Evolutionary conservation across 2,113 vertebrate species (phyloP), one percentile per base, ranked within the genome.

Genomic region (Pterocles gutturalis): DNA sequence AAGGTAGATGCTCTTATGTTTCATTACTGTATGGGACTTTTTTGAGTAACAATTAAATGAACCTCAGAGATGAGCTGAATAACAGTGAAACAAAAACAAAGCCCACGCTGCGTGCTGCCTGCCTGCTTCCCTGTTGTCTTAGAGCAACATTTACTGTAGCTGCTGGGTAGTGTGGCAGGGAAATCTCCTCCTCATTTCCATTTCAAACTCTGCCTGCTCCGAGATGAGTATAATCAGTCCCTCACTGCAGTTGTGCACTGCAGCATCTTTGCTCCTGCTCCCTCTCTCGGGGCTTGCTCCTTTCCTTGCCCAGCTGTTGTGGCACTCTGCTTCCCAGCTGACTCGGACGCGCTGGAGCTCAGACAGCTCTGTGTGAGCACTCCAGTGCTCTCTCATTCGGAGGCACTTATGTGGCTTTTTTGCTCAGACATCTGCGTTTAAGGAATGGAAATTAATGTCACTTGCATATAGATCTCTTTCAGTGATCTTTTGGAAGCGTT

Each of bases 131-230:
- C 94, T 93, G 84, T 88, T 96, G 94, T 96, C 97, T 94, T 79
- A 66, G 87, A 92, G 91, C 61, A 29, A 80, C 13, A 16, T 41
- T 94, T 90, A 54, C 88, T 84, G 87, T 77, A 86, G 81, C 96
- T 95, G 89, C 54, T 70, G 95, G 87, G 81, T 95, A 45, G 88
- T 2, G 33, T 93, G 93, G 88, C 94, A 96, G 80, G 94, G 90
- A 88, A 91, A 93, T 93, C 90, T n/a, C 43, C 94, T 88, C 58
- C 95, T 94, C 82, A 94, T 97, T 97, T 96, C 28, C 15, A 58
- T 53, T 97, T 96, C 96, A 97, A 95, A 90, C 90, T 96, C 90
- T 85, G 95, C 90, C 83, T 96, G 93, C 75, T 93, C 93, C 18
- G 82, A 51, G 61, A 86, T 76, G 91, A 94, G 75, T 71, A 65